Percentiles rank a stretch among this genome's conserved stretches.
Conservation (phyloP, 2,888 invertebrate genomes). For the Byasa hedistus region DNA sequence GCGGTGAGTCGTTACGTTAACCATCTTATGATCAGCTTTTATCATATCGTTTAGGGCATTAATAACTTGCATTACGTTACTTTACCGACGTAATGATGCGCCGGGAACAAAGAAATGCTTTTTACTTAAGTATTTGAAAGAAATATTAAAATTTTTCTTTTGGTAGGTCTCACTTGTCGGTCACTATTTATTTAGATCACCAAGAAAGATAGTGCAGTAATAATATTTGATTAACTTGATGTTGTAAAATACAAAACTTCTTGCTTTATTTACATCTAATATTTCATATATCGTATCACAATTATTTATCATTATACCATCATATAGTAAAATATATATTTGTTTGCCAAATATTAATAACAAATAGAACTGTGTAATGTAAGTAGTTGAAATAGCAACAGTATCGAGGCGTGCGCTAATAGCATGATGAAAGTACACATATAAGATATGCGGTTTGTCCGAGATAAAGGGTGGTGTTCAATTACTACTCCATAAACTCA, state of each 20-base stretch:
- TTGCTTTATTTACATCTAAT: too few relatives aligned
- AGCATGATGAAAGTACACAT: constrained; percentile 38
- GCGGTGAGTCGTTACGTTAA: constrained; percentile 50
- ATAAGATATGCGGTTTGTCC: constrained; percentile 38
- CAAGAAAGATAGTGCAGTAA: too few relatives aligned
- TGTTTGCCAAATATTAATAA: constrained; percentile 2
- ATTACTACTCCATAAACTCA: constrained; percentile 29
- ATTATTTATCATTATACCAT: too few relatives aligned
- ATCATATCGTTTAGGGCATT: constrained; percentile 38
- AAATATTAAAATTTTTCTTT: too few relatives aligned
- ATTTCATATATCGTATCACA: too few relatives aligned
- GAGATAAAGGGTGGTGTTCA: constrained; percentile 38
- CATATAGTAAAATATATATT: neutral
- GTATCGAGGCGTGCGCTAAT: constrained; percentile 20
- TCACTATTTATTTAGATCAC: too few relatives aligned
- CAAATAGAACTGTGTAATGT: constrained; percentile 4
- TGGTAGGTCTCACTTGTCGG: too few relatives aligned
- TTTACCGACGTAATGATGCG: constrained; percentile 4
- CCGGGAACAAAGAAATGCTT: neutral
- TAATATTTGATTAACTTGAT: too few relatives aligned
- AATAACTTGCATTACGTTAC: constrained; percentile 13
- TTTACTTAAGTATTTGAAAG: neutral
- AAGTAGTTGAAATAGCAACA: constrained; percentile 20
- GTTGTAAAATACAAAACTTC: too few relatives aligned
- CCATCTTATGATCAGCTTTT: constrained; percentile 63